Evolutionary conservation across 2,888 invertebrate species (phyloP).

Genomic region (Pollenia griseotomentosa): DNA sequence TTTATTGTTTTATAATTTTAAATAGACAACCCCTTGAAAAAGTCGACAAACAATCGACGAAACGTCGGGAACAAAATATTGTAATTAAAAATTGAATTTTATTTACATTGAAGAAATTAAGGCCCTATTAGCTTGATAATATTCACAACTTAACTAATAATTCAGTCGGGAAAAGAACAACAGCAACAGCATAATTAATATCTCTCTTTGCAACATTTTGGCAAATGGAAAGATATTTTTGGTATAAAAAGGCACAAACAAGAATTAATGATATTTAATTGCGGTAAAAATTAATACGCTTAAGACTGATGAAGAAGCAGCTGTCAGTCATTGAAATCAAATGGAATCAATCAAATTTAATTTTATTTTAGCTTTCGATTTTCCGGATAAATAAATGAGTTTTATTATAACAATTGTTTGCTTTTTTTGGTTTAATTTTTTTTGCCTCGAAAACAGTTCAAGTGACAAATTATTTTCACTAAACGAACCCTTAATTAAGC

Average conservation of each 20-base stretch:
- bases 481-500: conserved; percentile 49
- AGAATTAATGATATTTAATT: conserved; percentile 46
- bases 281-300: conserved; percentile 38
- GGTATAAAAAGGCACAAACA: neutral
- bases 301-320: conserved; percentile 43
- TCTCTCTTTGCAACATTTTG: neutral
- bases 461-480: conserved; percentile 49
- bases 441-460: conserved; percentile 24
- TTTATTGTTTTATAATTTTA: too few species aligned
- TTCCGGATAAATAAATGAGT: conserved; percentile 11
- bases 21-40: too few species aligned
- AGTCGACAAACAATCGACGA: too few species aligned
- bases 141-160: neutral
- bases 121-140: too few species aligned
- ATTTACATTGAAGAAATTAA: too few species aligned
- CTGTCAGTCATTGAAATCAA: conserved; percentile 42
- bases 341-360: conserved; percentile 51
- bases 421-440: neutral
- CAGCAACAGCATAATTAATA: neutral
- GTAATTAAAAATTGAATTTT: too few species aligned
- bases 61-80: too few species aligned
- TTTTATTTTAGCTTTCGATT: conserved; percentile 32
- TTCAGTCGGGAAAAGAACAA: too few species aligned
- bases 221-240: neutral
- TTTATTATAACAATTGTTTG: conserved; percentile 3